Percentiles rank a stretch among this genome's conserved stretches.
Evolutionary conservation across 2,888 invertebrate species (phyloP).

Genomic region (Encarsia formosa): DNA sequence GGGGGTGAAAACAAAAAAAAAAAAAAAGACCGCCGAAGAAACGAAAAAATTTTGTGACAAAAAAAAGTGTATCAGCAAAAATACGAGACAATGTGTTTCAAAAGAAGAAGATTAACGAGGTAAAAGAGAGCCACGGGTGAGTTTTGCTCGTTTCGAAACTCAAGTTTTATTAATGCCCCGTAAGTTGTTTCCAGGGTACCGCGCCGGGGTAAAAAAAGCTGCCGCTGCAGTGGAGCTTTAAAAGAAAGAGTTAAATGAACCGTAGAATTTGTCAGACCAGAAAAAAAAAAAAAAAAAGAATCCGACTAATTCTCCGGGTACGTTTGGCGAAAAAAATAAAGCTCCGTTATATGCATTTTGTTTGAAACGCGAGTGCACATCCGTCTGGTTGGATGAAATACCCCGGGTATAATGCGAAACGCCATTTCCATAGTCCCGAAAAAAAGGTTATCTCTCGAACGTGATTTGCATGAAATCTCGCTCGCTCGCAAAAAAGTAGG

Average conservation of each 20-base stretch:
- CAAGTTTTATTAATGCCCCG: constrained; percentile 20
- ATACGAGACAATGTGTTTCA: constrained; percentile 9
- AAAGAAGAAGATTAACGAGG: constrained; percentile 17
- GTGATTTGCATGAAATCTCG: constrained; percentile 9
- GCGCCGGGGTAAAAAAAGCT: constrained; percentile 5
- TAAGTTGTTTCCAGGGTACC: constrained; percentile 16
- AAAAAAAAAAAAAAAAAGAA: not conserved
- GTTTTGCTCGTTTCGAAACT: constrained; percentile 8
- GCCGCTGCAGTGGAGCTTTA: too few species aligned
- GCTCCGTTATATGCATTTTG: too few species aligned
- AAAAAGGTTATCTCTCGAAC: constrained; percentile 8
- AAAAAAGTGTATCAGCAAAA: constrained; percentile 5
- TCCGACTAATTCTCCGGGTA: too few species aligned
- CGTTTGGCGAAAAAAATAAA: too few species aligned
- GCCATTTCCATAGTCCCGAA: too few species aligned
- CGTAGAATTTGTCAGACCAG: constrained; percentile 10
- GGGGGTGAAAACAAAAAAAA: too few species aligned
- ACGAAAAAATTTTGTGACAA: too few species aligned
- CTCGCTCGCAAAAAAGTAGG: constrained; percentile 1
- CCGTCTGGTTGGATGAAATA: too few species aligned
- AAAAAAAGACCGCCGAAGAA: too few species aligned
- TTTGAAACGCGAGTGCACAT: too few species aligned
- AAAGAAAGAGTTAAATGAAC: constrained; percentile 4
- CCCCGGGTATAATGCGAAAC: too few species aligned
- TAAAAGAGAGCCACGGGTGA: constrained; percentile 11